Base-by-base conservation (phyloP, 2,888 invertebrate species). In the Clepsis dumicolana region DNA sequence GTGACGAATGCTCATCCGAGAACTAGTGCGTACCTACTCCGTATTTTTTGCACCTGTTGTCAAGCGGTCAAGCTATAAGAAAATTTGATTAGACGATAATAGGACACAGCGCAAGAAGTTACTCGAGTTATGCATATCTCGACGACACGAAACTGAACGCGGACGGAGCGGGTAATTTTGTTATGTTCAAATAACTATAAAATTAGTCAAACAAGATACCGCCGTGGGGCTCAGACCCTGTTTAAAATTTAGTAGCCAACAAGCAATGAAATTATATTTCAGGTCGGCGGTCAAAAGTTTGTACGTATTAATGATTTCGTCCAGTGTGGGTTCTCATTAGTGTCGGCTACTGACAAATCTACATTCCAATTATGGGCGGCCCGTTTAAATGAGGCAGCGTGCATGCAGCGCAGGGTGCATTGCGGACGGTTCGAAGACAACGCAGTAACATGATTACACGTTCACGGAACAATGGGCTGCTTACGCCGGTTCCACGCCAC, bases 401-500 rank as follows among this genome's bases (percentile, higher is more conserved):
- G 25, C 32, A 54, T 54, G 32, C 32, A 27, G 59, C 8, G 18
- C 41, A 18, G 54, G 27, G 27, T 29, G 29, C 54, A 63, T n/a
- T n/a, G 50, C 54, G 24, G 24, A 16, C 44, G 41, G 54, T 16
- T 64, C 56, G 52, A 53, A 64, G 38, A 53, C 44, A 29, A n/a
- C 32, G 27, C 48, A 35, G 54, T 54, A 63, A 68, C 67, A 41
- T 63, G 63, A 57, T 63, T 63, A 52, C 67, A 48, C 16, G 48
- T 44, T 27, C 25, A 4, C 54, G 56, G 48, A 63, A 77, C 90
- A 89, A 90, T 90, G 76, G 86, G 77, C 72, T 73, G 70, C 73
- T 53, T 56, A 73, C 83, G 80, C 80, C 63, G 82, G 85, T 85
- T 86, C 82, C 86, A 83, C 85, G 82, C 80, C 82, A 80, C 82